Base-by-base conservation (phyloP, 2,113 vertebrate genomes). In the Glaucidium brasilianum region DNA sequence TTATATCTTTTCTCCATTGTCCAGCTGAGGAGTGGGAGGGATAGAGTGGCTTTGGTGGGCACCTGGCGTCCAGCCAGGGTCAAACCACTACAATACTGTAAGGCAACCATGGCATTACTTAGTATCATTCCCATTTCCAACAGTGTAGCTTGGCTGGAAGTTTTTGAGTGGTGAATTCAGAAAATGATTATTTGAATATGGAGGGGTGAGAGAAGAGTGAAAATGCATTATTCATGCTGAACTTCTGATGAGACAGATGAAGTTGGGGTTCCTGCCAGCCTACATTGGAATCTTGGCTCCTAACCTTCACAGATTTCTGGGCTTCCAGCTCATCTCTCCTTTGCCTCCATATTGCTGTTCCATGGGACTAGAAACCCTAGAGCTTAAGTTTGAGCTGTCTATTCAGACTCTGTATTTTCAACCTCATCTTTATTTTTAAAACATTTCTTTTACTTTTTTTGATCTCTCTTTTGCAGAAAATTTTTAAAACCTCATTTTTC, bases 351-450 rank as follows among this genome's bases (percentile, higher is more conserved):
- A 86, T 63, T 89, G 22, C 68, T 92, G 15, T 94, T n/a, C 72
- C 23, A 86, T 0, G 1, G 64, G 32, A 76, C 68, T 63, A 86
- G 39, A 88, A 92, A 78, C 50, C 63, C 73, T 67, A 52, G 47
- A 55, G 76, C 45, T 91, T 80, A 76, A 71, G 23, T 81, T 55
- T 89, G 59, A 77, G 82, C 56, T 96, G 73, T 92, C 83, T 89
- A 73, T 92, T 88, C 22, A 53, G n/a, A 92, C 8, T 34, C 63
- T 91, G 25, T 58, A 80, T 92, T 88, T 92, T 66, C 67, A 77
- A 47, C 12, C 27, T 69, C 41, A 43, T 47, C 85, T 93, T 84
- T 91, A 96, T 94, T 88, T 97, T 94, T 92, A 95, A 91, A 86
- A 19, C 17, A 25, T 21, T 10, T 67, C 8, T 84, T 82, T 39